Evolutionary conservation across 2,113 vertebrate species (phyloP).

Genomic region (Corythaixoides concolor): DNA sequence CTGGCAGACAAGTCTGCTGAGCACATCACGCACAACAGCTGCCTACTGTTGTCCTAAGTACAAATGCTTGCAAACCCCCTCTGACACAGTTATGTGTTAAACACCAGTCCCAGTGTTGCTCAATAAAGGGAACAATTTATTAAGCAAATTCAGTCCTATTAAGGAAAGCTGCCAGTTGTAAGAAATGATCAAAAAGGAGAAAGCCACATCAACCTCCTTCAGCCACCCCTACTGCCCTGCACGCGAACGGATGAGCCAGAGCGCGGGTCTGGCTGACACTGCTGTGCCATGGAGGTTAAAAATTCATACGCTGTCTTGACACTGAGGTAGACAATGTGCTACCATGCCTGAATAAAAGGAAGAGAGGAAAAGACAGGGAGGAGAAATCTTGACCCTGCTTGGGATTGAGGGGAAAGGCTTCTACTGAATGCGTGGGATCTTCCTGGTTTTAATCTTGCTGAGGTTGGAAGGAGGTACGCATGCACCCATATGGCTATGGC

Average conservation of each 20-base stretch:
- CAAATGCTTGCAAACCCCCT: neutral
- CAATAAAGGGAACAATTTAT: neutral
- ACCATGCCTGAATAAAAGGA: neutral
- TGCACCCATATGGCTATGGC: rapidly evolving
- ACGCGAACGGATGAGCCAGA: neutral
- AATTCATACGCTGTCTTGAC: neutral
- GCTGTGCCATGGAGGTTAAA: neutral
- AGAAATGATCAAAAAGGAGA: neutral
- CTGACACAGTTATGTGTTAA: neutral
- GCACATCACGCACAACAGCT: neutral
- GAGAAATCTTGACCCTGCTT: neutral
- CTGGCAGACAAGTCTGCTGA: neutral
- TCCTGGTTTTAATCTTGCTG: neutral
- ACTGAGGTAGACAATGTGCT: neutral
- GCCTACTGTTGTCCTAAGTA: neutral
- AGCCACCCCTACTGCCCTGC: neutral
- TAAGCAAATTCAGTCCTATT: neutral
- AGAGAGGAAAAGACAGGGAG: neutral
- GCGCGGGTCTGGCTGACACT: neutral
- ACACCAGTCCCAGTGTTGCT: neutral
- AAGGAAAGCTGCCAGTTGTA: neutral
- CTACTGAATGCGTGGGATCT: neutral
- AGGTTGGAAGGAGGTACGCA: neutral
- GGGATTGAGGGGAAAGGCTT: neutral
- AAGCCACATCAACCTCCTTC: neutral